These are phyloP conservation scores for Meloidogyne exigua DNA, from an alignment of 1,140 invertebrate genomes.

Conservation along the genomic window DNA sequence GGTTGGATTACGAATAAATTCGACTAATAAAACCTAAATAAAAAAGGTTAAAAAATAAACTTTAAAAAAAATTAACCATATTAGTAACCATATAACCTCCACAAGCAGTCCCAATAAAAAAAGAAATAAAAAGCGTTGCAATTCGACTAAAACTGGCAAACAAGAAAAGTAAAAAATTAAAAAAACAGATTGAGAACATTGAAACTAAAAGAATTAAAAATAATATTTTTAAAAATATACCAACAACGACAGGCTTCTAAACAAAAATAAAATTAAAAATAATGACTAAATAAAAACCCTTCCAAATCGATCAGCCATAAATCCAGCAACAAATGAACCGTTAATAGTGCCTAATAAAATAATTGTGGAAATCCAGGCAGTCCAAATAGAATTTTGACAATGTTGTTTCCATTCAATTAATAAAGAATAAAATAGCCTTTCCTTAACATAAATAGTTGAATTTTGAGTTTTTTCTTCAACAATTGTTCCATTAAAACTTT, in stretches of 20 bases:
- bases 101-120: slow-evolving; percentile 41
- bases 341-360: slow-evolving; percentile 57
- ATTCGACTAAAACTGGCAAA: slow-evolving; percentile 12
- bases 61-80: slow-evolving; percentile 36
- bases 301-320: slow-evolving; percentile 55
- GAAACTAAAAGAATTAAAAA: slow-evolving; percentile 34
- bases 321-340: slow-evolving; percentile 57
- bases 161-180: slow-evolving; percentile 38
- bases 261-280: not conserved
- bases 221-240: slow-evolving; percentile 23
- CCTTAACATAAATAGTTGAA: slow-evolving; percentile 13
- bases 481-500: not conserved
- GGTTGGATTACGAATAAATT: slow-evolving; percentile 41
- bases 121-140: slow-evolving; percentile 36
- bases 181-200: slow-evolving; percentile 38
- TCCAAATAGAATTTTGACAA: slow-evolving; percentile 38
- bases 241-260: slow-evolving; percentile 55
- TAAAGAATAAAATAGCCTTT: slow-evolving; percentile 48
- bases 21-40: slow-evolving; percentile 43
- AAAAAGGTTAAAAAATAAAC: not conserved
- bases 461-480: not conserved
- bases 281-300: slow-evolving; percentile 16
- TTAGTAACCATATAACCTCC: slow-evolving; percentile 56
- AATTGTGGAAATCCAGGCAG: slow-evolving; percentile 36
- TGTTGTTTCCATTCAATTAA: slow-evolving; percentile 47